Conservation (phyloP, 1,140 invertebrate genomes). For the Papilio glaucus region DNA sequence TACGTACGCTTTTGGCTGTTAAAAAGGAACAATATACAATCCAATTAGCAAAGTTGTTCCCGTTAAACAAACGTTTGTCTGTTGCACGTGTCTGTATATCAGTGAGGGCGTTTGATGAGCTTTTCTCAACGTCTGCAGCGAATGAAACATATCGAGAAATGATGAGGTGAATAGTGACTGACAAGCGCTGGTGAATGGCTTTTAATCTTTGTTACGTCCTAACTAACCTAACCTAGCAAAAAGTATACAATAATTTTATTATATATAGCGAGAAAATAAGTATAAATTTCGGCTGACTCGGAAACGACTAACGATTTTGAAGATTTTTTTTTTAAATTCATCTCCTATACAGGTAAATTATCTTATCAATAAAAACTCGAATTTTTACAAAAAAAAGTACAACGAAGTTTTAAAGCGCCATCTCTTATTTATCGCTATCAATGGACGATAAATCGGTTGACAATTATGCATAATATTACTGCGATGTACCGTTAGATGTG, state of each 20-base stretch:
- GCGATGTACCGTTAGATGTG: too few species aligned
- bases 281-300: too few species aligned
- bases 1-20: neutral
- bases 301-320: too few species aligned
- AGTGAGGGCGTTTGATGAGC: neutral
- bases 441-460: too few species aligned
- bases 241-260: neutral
- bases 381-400: too few species aligned
- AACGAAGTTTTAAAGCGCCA: too few species aligned
- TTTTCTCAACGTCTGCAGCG: neutral
- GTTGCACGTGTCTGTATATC: neutral
- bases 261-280: too few species aligned
- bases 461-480: too few species aligned
- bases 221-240: neutral
- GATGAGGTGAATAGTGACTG: neutral
- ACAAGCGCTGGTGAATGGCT: neutral
- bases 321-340: too few species aligned
- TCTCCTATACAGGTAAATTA: too few species aligned
- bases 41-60: constrained; percentile 18
- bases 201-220: neutral
- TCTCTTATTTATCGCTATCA: too few species aligned
- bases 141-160: neutral
- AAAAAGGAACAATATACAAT: constrained; percentile 27
- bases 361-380: too few species aligned
- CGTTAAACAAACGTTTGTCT: neutral